Conservation (phyloP, 2,113 vertebrate species). For the Manacus vitellinus region DNA sequence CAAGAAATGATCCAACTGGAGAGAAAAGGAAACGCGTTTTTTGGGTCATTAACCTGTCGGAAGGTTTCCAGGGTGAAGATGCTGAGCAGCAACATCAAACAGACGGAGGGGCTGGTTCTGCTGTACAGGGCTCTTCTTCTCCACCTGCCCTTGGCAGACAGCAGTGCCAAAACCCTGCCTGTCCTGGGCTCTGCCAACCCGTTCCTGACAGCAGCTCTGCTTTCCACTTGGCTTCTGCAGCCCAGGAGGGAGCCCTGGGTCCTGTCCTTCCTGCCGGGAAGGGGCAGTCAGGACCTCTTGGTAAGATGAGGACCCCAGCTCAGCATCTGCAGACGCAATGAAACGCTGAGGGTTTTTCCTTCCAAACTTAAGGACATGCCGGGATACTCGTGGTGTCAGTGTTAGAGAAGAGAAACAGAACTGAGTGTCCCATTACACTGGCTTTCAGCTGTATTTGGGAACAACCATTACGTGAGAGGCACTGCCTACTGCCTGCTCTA, state of each 20-base stretch:
- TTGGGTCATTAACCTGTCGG: neutral
- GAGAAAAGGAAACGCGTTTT: neutral
- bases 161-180: neutral
- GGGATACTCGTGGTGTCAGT: constrained; percentile 36
- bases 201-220: neutral
- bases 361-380: neutral
- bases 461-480: constrained; percentile 44
- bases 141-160: constrained; percentile 13
- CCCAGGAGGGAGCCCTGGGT: neutral
- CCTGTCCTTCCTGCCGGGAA: neutral
- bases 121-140: neutral
- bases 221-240: neutral
- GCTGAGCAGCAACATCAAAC: neutral
- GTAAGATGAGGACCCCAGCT: neutral
- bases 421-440: neutral
- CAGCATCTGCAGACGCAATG: neutral
- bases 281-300: neutral
- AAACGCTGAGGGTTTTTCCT: neutral
- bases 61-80: neutral
- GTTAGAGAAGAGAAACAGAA: constrained; percentile 56
- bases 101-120: neutral
- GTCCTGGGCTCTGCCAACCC: neutral
- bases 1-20: neutral
- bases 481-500: constrained; percentile 56
- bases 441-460: constrained; percentile 45